Percentiles rank a stretch among this genome's conserved stretches.
Conservation (phyloP, 2,113 vertebrate genomes). For the Zingel zingel region DNA sequence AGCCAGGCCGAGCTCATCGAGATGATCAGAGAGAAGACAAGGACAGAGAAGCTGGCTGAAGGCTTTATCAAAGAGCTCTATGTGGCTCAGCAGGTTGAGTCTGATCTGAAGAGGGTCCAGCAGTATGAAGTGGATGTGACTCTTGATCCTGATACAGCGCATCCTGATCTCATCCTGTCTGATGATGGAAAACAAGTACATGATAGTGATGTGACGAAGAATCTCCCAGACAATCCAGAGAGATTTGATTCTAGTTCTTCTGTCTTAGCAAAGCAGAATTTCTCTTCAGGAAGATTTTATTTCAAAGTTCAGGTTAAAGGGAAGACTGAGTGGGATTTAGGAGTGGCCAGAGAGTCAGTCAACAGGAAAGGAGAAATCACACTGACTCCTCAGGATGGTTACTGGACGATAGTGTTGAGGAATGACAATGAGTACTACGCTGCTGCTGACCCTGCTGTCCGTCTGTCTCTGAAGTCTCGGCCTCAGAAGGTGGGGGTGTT, state of each 20-base stretch:
- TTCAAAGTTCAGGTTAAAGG: neutral
- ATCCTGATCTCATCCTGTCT: neutral
- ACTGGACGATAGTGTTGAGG: neutral
- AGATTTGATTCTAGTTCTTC: neutral
- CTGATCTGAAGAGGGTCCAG: neutral
- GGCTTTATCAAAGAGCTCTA: too few relatives aligned
- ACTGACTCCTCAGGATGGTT: too few relatives aligned
- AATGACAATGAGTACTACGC: fast-evolving
- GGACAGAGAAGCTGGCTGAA: too few relatives aligned
- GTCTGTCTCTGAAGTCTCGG: too few relatives aligned
- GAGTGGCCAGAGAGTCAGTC: neutral
- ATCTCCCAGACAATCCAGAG: neutral
- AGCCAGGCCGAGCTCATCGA: too few relatives aligned
- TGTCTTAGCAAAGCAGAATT: neutral
- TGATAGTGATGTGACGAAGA: too few relatives aligned
- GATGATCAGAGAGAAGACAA: too few relatives aligned
- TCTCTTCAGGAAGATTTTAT: too few relatives aligned
- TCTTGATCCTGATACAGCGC: neutral
- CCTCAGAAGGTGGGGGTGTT: too few relatives aligned
- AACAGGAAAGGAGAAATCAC: neutral
- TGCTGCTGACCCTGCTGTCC: too few relatives aligned
- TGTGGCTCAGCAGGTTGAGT: too few relatives aligned
- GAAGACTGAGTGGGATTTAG: neutral
- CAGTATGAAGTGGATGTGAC: neutral
- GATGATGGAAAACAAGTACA: neutral